Percentiles rank a stretch among this genome's conserved stretches.
Conservation (phyloP, 2,113 vertebrate species). For the Bambusicola thoracicus region DNA sequence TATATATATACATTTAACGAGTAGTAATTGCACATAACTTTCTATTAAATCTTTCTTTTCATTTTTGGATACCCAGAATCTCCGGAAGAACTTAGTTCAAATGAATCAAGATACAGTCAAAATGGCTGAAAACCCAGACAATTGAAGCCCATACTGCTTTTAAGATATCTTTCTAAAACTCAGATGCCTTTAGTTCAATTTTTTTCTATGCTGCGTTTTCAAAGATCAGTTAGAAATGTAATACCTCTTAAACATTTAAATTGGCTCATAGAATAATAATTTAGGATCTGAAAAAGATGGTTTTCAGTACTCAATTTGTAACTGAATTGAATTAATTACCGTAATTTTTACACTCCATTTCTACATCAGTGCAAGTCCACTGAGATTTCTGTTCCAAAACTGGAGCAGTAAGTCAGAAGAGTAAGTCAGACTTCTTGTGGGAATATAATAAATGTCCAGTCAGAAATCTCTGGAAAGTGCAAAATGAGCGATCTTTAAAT, state of each 20-base stretch:
- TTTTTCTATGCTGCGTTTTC: background rate
- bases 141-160: background rate
- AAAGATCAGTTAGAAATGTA: background rate
- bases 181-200: background rate
- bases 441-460: slow-evolving; percentile 45
- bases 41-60: background rate
- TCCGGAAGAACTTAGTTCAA: background rate
- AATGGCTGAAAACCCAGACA: background rate
- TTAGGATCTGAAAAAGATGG: background rate
- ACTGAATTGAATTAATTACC: slow-evolving; percentile 17
- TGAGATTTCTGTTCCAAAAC: slow-evolving; percentile 36
- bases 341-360: background rate
- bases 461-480: background rate
- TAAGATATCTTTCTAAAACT: background rate
- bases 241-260: background rate
- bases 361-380: background rate
- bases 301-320: background rate
- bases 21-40: background rate
- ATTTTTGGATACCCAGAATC: background rate
- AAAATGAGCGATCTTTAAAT: slow-evolving; percentile 39
- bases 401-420: slow-evolving; percentile 5
- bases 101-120: background rate
- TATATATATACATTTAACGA: too few species aligned
- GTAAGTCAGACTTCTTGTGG: slow-evolving; percentile 6
- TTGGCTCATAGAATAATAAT: background rate